Base-by-base conservation (phyloP, 2,797 vertebrate species). In the Heliangelus exortis region DNA sequence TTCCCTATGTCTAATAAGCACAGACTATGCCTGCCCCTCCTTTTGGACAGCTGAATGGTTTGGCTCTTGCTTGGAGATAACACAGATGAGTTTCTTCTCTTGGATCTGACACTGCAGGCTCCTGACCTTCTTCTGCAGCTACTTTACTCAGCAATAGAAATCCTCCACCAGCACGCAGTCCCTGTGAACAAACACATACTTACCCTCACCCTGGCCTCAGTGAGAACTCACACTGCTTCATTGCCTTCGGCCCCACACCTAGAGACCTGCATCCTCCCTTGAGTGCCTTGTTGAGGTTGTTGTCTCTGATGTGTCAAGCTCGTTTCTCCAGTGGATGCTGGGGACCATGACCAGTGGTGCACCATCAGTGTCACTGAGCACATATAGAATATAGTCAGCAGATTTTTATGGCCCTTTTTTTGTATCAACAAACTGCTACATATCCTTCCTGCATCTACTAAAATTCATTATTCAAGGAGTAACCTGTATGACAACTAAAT, bases 151-250 rank as follows among this genome's bases (percentile, higher is more conserved):
- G 19, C 10, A 66, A 3, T 5, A 53, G 1, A 16, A 4, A 15
- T 15, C 11, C 6, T 36, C 7, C 20, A 43, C 6, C 7, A 10
- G 2, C 33, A 43, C 4, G 22, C 9, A 6, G 3, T 1, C 11
- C 4, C 8, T 36, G 18, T 1, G 12, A 83, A 41, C 13, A 47
- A 28, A 11, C 5, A 0, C 5, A n/a, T 2, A 45, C 26, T 15
- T 9, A 11, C 1, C 7, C 13, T 5, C 9, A 18, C 11, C 3
- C 5, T 15, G 22, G 6, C 34, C 22, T 43, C 16, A n/a, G 14
- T 5, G 16, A 41, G 25, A 6, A 1, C 18, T 15, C 19, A 80
- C 0, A 0, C 19, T 33, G 29, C 41, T 50, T 7, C n/a, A 23
- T 20, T 20, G 10, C 15, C 25, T 33, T 18, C 22, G 75, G 16